phyloP scores from a whole-genome alignment of 2,797 vertebrate species.

The Sebastes diaconus region DNA sequence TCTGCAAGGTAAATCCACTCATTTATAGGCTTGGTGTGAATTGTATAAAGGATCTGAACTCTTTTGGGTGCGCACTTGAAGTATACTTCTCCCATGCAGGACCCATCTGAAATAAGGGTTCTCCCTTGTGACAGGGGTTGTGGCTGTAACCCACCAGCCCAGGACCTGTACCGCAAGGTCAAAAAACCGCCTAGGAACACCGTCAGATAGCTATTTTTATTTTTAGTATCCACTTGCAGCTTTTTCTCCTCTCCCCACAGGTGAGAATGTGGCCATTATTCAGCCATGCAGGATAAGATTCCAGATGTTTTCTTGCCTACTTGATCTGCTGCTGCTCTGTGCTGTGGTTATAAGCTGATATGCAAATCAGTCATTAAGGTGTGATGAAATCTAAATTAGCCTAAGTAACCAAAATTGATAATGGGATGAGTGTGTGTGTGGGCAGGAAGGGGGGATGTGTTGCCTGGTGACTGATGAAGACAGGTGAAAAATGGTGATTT shows the following conservation, averaged over 20 bases:
- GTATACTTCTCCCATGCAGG: slow-evolving; percentile 56
- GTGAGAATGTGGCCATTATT: slow-evolving; percentile 60
- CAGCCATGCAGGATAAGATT: slow-evolving; percentile 32
- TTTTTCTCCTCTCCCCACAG: slow-evolving; percentile 44
- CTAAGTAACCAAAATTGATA: slow-evolving; percentile 37
- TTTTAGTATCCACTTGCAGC: slow-evolving; percentile 40
- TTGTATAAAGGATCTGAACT: slow-evolving; percentile 38
- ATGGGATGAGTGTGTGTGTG: slow-evolving; percentile 31
- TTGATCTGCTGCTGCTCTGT: slow-evolving; percentile 25
- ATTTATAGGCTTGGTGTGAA: slow-evolving; percentile 30
- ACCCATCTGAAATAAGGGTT: slow-evolving; percentile 34
- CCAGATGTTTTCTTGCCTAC: slow-evolving; percentile 19
- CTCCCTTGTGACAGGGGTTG: slow-evolving; percentile 55
- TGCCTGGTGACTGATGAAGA: slow-evolving; percentile 48
- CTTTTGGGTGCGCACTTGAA: slow-evolving; percentile 47
- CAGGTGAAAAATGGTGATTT: slow-evolving; percentile 28
- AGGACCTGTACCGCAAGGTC: slow-evolving; percentile 80
- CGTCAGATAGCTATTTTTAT: slow-evolving; percentile 55
- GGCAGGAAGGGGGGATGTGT: slow-evolving; percentile 20
- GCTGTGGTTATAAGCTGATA: slow-evolving; percentile 51
- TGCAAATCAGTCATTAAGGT: slow-evolving; percentile 57
- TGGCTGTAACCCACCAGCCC: slow-evolving; percentile 65
- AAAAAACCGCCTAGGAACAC: slow-evolving; percentile 57
- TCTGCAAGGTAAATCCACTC: slow-evolving; percentile 80
- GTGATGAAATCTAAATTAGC: slow-evolving; percentile 54